These are phyloP conservation scores for Ormia ochracea DNA, from an alignment of 2,888 invertebrate species.

Conservation along the genomic window DNA sequence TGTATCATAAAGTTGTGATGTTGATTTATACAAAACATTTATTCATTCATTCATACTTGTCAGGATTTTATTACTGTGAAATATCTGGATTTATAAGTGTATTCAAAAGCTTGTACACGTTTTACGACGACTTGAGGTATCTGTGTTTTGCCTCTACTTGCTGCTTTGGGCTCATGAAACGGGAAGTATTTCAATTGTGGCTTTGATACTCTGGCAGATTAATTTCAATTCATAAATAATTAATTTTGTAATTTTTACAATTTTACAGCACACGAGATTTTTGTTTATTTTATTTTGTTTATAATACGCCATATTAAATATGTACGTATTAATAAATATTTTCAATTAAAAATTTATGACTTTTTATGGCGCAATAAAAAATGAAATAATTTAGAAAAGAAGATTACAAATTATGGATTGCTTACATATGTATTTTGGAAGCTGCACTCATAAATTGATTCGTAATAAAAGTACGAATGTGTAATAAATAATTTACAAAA, in stretches of 20 bases:
- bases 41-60: conserved; percentile 29
- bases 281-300: background rate
- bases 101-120: background rate
- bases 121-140: conserved; percentile 15
- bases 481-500: too few species aligned
- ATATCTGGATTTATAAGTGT: conserved; percentile 44
- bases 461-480: too few species aligned
- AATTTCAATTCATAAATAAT: conserved; percentile 59
- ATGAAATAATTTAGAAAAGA: too few species aligned
- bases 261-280: background rate
- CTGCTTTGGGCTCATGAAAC: conserved; percentile 12
- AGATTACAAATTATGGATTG: too few species aligned
- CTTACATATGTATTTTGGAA: too few species aligned
- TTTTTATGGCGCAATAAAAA: too few species aligned
- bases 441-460: too few species aligned
- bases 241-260: conserved; percentile 50
- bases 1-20: conserved; percentile 23
- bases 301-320: conserved; percentile 5
- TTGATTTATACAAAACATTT: conserved; percentile 37
- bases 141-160: background rate
- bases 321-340: conserved; percentile 45
- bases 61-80: conserved; percentile 47
- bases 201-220: conserved; percentile 59
- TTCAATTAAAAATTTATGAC: conserved; percentile 58
- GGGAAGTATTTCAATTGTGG: conserved; percentile 59